Base-by-base conservation (phyloP, 2,797 vertebrate species). In the Aeoliscus strigatus region DNA sequence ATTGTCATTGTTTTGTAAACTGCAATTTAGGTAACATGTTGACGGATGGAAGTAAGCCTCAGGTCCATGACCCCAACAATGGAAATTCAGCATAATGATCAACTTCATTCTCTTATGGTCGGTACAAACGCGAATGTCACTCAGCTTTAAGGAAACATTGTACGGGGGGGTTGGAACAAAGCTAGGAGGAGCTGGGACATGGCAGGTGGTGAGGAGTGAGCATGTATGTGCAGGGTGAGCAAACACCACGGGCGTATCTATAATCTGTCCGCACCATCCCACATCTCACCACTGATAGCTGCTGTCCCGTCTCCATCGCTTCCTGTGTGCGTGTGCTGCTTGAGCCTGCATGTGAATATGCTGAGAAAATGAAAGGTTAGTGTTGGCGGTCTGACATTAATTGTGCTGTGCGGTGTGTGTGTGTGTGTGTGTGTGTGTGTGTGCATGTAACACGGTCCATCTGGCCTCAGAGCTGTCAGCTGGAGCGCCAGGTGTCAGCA, bases 401-500 rank as follows among this genome's bases (percentile, higher is more conserved):
- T 61, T 67, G 73, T 62, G 63, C 52, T 48, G 50, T 63, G 36
- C 49, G 50, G 17, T 51, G 36, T 36, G 45, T 29, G 38, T 44
- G 23, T 21, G 34, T 45, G 56, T 18, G 56, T 67, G 31, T 66
- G 66, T 55, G 38, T 67, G 34, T 60, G 67, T 70, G 63, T 60
- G 70, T 76, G 64, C 61, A 57, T 77, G 67, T 77, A 77, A 80
- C 69, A 51, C 59, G 71, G 78, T 87, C 86, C 87, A 88, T 88
- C 85, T 88, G 85, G 84, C 76, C 61, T 54, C 72, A 43, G 79
- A 68, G 73, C 70, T 75, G 83, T 89, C 88, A 89, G 87, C 87
- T 89, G 87, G 84, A 86, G 84, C 75, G 77, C 86, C 86, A 88
- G 88, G 88, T 89, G 87, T 87, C 81, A 82, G 65, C 27, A 70